These are phyloP conservation scores for Chrysodeixis includens DNA, from an alignment of 2,888 invertebrate species.

Conservation along the genomic window DNA sequence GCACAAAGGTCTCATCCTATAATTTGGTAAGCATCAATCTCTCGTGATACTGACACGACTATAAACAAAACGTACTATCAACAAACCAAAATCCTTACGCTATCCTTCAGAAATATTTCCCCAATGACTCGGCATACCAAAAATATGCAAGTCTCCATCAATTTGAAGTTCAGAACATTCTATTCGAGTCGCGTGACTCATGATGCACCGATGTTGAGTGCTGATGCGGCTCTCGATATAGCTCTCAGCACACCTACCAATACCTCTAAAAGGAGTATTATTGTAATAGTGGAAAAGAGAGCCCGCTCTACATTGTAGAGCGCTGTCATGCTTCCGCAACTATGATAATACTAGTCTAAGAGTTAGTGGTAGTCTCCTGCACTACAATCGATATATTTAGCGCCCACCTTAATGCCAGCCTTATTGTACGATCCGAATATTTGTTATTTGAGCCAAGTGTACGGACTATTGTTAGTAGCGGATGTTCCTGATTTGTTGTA, in stretches of 20 bases:
- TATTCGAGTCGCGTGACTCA: constrained; percentile 61
- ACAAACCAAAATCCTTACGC: too few relatives aligned
- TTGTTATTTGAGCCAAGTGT: constrained; percentile 24
- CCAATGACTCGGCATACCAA: constrained; percentile 26
- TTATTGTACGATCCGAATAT: constrained; percentile 43
- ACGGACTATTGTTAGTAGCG: not conserved
- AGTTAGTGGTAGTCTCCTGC: too few relatives aligned
- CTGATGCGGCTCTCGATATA: constrained; percentile 57
- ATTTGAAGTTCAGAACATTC: constrained; percentile 62
- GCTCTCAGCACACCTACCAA: too few relatives aligned
- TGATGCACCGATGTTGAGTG: constrained; percentile 57
- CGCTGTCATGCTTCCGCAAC: too few relatives aligned
- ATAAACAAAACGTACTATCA: too few relatives aligned
- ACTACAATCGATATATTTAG: constrained; percentile 48
- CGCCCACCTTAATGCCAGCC: constrained; percentile 32
- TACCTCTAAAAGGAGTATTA: too few relatives aligned
- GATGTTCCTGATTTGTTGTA: constrained; percentile 19
- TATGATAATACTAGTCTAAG: too few relatives aligned
- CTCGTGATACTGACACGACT: not conserved
- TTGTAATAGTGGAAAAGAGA: too few relatives aligned
- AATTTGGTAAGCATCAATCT: too few relatives aligned
- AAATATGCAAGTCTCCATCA: constrained; percentile 49
- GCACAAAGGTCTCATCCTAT: too few relatives aligned
- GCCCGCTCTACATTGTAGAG: too few relatives aligned
- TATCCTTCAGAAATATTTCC: not conserved